These are phyloP conservation scores for Apocrypta bakeri DNA, from an alignment of 1,140 invertebrate species.

Conservation along the genomic window DNA sequence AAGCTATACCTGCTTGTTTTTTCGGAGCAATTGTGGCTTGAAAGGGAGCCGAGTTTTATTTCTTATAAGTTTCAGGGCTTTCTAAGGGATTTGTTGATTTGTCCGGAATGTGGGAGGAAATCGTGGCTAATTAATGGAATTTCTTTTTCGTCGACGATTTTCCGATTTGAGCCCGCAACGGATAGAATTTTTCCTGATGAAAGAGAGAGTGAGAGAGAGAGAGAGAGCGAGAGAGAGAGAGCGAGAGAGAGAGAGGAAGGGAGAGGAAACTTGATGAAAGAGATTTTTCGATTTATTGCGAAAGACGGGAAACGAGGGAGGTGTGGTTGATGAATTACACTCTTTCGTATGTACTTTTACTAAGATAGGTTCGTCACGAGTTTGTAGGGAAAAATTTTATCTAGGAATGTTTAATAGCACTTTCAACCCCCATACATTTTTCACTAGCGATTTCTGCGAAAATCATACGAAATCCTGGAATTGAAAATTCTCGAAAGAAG, in stretches of 20 bases:
- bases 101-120: background rate
- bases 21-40: background rate
- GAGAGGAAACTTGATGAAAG: background rate
- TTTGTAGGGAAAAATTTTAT: background rate
- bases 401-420: background rate
- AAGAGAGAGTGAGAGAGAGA: too few relatives aligned
- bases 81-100: background rate
- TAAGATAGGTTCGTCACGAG: background rate
- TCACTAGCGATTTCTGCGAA: background rate
- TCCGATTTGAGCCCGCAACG: background rate
- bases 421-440: background rate
- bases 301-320: background rate
- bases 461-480: background rate
- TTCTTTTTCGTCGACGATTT: background rate
- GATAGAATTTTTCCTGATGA: background rate
- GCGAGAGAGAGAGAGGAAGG: too few relatives aligned
- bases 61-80: background rate
- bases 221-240: too few relatives aligned
- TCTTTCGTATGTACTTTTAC: background rate
- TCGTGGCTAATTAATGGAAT: background rate
- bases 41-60: background rate
- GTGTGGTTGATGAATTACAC: background rate
- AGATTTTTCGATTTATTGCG: background rate
- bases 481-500: too few relatives aligned
- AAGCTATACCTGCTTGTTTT: background rate